phyloP scores from a whole-genome alignment of 35 echinoderm and acorn worm genomes.

The Apostichopus japonicus region DNA sequence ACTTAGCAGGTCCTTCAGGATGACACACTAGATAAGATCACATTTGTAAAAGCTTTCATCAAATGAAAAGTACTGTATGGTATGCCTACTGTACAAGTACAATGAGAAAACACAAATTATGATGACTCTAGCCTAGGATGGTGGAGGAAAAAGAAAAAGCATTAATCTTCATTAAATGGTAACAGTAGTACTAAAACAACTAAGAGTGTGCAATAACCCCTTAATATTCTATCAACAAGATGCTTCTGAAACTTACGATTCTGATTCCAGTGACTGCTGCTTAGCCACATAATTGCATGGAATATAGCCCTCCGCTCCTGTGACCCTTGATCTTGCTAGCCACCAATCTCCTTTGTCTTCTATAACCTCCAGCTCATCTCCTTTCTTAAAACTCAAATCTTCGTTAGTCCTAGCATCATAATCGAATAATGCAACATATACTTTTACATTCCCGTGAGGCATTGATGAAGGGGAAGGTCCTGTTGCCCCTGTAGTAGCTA shows the following conservation, averaged over 20 bases:
- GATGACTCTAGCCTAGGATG: no score
- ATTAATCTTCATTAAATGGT: no score
- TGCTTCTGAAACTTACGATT: conserved; percentile 86
- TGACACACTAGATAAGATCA: no score
- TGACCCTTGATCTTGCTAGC: conserved; percentile 82
- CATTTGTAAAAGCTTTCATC: no score
- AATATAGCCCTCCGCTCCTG: conserved; percentile 89
- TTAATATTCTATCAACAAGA: neutral
- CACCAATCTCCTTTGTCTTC: conserved; percentile 97
- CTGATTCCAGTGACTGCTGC: conserved; percentile 96
- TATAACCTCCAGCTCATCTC: conserved; percentile 90
- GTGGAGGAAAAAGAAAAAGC: no score
- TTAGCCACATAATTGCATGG: conserved; percentile 99
- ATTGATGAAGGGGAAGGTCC: neutral
- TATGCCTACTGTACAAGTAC: no score
- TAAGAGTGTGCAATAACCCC: no score
- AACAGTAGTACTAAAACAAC: no score
- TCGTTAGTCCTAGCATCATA: conserved; percentile 97
- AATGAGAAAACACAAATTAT: no score
- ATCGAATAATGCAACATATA: conserved; percentile 98
- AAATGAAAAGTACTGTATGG: no score
- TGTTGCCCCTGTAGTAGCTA: neutral
- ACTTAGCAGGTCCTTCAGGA: no score
- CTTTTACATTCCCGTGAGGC: conserved; percentile 57
- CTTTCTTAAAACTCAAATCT: conserved; percentile 99